Base-by-base conservation (phyloP, 2,888 invertebrate species). In the Crioceris asparagi region DNA sequence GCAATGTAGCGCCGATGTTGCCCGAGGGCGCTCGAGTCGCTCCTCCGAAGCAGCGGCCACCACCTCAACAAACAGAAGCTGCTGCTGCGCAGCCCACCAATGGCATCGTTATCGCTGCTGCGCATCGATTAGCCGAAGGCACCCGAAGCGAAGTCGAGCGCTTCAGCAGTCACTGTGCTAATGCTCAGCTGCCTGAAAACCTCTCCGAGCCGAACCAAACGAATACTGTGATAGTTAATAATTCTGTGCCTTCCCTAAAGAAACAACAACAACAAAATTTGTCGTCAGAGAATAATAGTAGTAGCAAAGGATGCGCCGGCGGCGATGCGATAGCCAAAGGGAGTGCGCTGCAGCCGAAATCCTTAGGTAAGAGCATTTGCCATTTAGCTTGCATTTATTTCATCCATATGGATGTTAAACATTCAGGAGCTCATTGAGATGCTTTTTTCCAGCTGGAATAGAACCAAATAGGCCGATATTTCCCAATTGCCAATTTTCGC, bases 401-500 rank as follows among this genome's bases (percentile, higher is more conserved):
- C 3, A n/a, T 25, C 25, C 25, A n/a, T n/a, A n/a, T n/a, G n/a
- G 25, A 11, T 25, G 25, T 25, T 25, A 25, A 25, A 11, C 12
- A 3, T 25, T 4, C 4, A n/a, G n/a, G n/a, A n/a, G n/a, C 25
- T 25, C 25, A 29, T 7, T 17, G 1, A 18, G 16, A 19, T 17
- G 18, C 23, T 29, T 11, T 11, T 34, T 40, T 43, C 17, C 31
- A 48, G 51, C 42, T 25, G 48, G 46, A 30, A 41, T 47, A 32
- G 52, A 50, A n/a, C 36, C 36, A 36, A 70, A 70, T n/a, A n/a
- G n/a, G 61, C 83, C 69, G 57, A 81, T 77, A 65, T 84, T 65
- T 67, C 83, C 73, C 51, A 83, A 76, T 66, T 78, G 77, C 56
- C 80, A 74, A 31, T 79, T 77, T 60, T 72, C 83, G 48, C 76